These are phyloP conservation scores for Pseudobourletiella spinata DNA, from an alignment of 1,140 invertebrate genomes.

Conservation along the genomic window DNA sequence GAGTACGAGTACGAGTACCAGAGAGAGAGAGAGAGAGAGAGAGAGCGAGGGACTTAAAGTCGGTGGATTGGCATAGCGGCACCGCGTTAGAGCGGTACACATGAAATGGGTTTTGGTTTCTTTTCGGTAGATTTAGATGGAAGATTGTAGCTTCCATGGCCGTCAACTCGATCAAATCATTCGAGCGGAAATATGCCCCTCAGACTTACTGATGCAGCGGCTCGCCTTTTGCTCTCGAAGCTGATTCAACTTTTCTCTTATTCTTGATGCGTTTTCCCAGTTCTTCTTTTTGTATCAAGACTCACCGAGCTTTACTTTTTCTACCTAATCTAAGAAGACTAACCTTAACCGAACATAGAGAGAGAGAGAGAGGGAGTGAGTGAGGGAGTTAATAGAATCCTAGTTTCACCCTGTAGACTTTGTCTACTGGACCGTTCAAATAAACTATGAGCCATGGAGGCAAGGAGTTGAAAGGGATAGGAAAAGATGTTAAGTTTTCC, in stretches of 20 bases:
- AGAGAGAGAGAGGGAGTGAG: no score
- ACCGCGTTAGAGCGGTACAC: constrained; percentile 13
- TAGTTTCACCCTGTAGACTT: not conserved
- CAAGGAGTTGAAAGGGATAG: no score
- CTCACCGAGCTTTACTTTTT: not conserved
- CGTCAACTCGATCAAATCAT: constrained; percentile 32
- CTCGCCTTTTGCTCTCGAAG: constrained; percentile 6
- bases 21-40: not conserved
- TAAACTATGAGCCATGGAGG: no score
- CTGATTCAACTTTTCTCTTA: constrained; percentile 16
- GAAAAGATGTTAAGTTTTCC: no score
- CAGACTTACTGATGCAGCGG: constrained; percentile 10
- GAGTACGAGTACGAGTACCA: no score
- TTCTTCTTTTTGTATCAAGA: not conserved
- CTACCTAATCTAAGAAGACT: not conserved
- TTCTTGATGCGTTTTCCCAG: constrained; percentile 20
- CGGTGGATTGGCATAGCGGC: constrained; percentile 8
- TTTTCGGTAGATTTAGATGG: constrained; percentile 30
- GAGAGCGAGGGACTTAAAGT: not conserved
- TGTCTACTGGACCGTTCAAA: not conserved
- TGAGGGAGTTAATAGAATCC: not conserved
- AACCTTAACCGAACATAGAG: no score
- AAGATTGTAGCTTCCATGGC: constrained; percentile 27
- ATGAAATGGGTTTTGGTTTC: constrained; percentile 29
- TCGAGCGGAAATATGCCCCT: constrained; percentile 25